Evolutionary conservation across 2,888 invertebrate genomes (phyloP), one percentile per base, ranked within the genome.

Genomic region (Hyposoter didymator): DNA sequence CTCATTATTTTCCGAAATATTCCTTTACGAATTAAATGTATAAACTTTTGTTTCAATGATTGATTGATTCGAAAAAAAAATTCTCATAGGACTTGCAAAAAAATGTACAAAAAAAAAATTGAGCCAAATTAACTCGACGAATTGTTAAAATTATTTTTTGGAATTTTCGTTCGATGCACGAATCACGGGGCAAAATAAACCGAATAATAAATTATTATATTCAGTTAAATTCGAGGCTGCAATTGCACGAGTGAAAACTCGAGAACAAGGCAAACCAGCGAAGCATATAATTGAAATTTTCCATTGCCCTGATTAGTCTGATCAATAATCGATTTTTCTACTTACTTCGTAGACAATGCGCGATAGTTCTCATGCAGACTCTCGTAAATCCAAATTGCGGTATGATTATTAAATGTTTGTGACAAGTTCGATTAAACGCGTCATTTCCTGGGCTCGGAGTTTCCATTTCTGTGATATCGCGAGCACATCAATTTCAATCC

Each of bases 341-440:
- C 70, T 62, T 35, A 28, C 14, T 4, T 12, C 5, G 39, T 39
- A 49, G 47, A 28, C 12, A 14, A 28, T n/a, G n/a, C 59, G 12
- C 59, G 12, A 14, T 28, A 28, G 59, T 52, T 39, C 45, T 70
- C 70, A 49, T 1, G 32, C 70, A 10, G 10, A 19, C 55, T 52
- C 4, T 4, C 39, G 73, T 19, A 32, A 74, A 62, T 8, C 62
- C 62, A 5, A 62, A 62, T 32, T 3, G 17, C 45, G 14, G 28
- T 43, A 59, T 43, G 28, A 12, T 32, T 39, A 80, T n/a, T 49
- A 47, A 67, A 73, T 66, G 45, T 59, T 73, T 28, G 67, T 28
- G 55, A 62, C 70, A 43, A 79, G 69, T 74, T 69, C 66, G 70
- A 79, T 84, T 79, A 84, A 35, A 43, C 52, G 79, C 79, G 70